Evolutionary conservation across 2,113 vertebrate genomes (phyloP), one percentile per base, ranked within the genome.

Genomic region (Grantiella picta): DNA sequence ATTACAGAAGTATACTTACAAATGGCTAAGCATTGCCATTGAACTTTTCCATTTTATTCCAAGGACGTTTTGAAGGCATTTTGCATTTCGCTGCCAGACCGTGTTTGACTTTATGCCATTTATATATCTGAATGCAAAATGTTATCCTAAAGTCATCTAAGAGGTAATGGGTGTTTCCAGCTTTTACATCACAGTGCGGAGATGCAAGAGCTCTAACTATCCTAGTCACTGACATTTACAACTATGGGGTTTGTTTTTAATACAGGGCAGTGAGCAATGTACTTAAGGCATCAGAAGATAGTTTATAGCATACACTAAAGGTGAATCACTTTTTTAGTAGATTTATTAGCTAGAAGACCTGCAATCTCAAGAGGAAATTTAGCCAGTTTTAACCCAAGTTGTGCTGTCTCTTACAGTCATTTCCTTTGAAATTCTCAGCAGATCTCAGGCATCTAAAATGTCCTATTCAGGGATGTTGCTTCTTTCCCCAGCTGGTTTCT

Each of bases 171-270:
- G 96, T 96, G 93, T 96, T 98, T 97, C 92, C 73, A 97, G 97
- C 92, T 96, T 97, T 97, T 97, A 96, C 82, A 81, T 84, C 92
- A 94, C 92, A 93, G 84, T 5, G 6, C 96, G 93, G 96, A 95
- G 95, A 98, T 97, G 94, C 96, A 96, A 95, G 65, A 94, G 77
- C 94, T 97, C 97, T 97, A 97, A 97, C 96, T 96, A 97, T 96
- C 94, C 84, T 96, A 98, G 97, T 96, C 98, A 97, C 96, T 98
- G 98, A 98, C 98, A 98, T 98, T 98, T 98, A 98, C 97, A 98
- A 96, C 97, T 96, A 91, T 95, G 93, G 94, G 93, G 96, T 97
- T 98, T 98, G 98, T 98, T 98, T 98, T 98, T 98, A 98, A 98
- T 97, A 96, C 95, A 98, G 97, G 97, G 96, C 97, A 98, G 92